Evolutionary conservation across 2,113 vertebrate genomes (phyloP).

Genomic region (Etia nguti): DNA sequence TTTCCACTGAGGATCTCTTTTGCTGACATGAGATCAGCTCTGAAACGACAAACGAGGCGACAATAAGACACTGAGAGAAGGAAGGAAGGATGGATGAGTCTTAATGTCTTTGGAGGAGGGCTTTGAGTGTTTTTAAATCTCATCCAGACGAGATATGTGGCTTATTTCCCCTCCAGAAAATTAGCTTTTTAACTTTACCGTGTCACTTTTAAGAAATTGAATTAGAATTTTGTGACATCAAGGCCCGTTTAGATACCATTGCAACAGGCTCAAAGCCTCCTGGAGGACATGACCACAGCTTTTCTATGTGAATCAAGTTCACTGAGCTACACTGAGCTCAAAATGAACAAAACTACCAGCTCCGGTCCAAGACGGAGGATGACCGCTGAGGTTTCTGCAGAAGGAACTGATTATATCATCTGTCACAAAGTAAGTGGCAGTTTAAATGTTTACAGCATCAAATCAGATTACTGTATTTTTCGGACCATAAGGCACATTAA

Average conservation of each 20-base stretch:
- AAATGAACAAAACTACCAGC: neutral
- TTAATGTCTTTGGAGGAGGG: neutral
- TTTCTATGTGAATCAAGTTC: rapidly evolving
- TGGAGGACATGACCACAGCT: neutral
- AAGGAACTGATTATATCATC: neutral
- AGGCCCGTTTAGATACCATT: rapidly evolving
- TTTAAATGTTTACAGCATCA: neutral
- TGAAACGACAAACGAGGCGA: constrained; percentile 29
- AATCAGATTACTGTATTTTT: too few species aligned
- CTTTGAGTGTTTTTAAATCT: neutral
- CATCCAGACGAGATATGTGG: neutral
- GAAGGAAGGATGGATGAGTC: neutral
- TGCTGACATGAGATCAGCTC: constrained; percentile 79
- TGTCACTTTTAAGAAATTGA: neutral
- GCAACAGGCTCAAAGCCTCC: neutral
- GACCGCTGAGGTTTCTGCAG: neutral
- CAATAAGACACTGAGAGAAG: neutral
- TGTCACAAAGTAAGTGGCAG: neutral
- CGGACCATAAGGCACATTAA: too few species aligned
- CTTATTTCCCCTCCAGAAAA: neutral
- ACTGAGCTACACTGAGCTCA: neutral
- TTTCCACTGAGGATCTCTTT: constrained; percentile 84
- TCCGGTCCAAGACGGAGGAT: neutral
- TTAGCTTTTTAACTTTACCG: neutral
- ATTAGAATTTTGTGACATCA: rapidly evolving